These are phyloP conservation scores for Eulemur mongoz DNA, from an alignment of 2,797 vertebrate species.

Conservation along the genomic window DNA sequence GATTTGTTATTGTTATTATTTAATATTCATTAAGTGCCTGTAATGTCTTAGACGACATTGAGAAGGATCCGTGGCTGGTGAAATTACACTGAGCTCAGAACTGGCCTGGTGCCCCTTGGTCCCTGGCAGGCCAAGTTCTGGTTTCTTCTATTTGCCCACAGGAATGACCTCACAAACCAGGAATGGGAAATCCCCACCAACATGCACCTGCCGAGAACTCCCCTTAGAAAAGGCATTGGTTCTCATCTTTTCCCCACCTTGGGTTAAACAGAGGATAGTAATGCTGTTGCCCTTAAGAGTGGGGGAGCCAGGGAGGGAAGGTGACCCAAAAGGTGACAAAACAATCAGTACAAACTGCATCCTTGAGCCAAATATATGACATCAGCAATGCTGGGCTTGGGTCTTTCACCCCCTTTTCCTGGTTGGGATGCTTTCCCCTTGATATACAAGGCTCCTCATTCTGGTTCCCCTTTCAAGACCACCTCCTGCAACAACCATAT, in stretches of 20 bases:
- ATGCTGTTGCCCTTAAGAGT: not conserved
- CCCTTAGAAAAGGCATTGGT: not conserved
- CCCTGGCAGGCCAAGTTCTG: constrained; percentile 18
- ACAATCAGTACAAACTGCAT: not conserved
- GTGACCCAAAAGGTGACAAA: not conserved
- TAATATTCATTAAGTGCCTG: constrained; percentile 57
- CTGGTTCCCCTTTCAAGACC: not conserved
- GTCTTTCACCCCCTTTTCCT: not conserved
- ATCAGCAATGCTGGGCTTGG: not conserved
- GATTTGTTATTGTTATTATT: constrained; percentile 43
- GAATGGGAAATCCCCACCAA: not conserved
- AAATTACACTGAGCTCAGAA: constrained; percentile 69
- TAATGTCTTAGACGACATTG: constrained; percentile 51
- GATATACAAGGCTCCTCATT: not conserved
- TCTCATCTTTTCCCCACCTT: not conserved
- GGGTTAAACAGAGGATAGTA: not conserved
- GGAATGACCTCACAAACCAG: constrained; percentile 13
- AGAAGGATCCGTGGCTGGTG: constrained; percentile 38
- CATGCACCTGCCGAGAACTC: not conserved
- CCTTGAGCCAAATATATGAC: constrained; percentile 16
- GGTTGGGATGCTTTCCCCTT: not conserved
- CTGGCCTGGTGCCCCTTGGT: constrained; percentile 61
- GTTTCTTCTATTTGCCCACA: not conserved
- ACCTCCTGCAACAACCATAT: not conserved
- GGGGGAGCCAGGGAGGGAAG: not conserved